Evolutionary conservation across 2,113 vertebrate genomes (phyloP), one percentile per base, ranked within the genome.

Genomic region (Tympanuchus pallidicinctus): DNA sequence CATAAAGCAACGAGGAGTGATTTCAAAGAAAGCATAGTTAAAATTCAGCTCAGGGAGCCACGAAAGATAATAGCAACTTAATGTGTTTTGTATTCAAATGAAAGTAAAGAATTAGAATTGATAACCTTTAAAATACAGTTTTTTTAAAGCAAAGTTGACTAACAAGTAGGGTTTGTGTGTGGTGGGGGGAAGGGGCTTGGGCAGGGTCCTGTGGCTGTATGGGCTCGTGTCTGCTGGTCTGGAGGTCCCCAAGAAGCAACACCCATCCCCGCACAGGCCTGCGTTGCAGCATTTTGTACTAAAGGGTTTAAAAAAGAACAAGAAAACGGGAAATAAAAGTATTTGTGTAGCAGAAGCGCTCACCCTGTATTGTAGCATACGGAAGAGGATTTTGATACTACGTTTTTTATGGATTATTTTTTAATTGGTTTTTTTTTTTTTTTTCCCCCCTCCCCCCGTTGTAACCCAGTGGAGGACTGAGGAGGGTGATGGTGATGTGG

Each of bases 21-120:
- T 74, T 86, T 89, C 90, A 91, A 95, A 93, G 92, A 89, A 92
- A 91, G 96, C 94, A 65, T 97, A 94, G 94, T 54, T 54, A 54
- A 90, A 94, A 92, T 95, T 97, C 96, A 94, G 98, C 98, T 98
- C 97, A 98, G 97, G 98, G 97, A 98, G 97, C 97, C 96, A 93
- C 48, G 95, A 95, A 97, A 97, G 94, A 95, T 79, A 97, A 97
- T 91, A 97, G 96, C 95, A 94, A 96, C 97, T 96, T 96, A 54
- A 93, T 75, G 95, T 97, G 97, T 97, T 97, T 97, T 96, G 78
- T 94, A 96, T 97, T 98, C 94, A 94, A 97, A 97, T 97, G 97
- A 97, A 97, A 97, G 92, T 94, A 94, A 97, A 97, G 91, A 97
- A 97, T 97, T 97, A 98, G 97, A 97, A 96, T 91, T 78, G 95